A percentile compares a stretch with the other conserved stretches of the same genome.
Evolutionary conservation across 2,113 vertebrate genomes (phyloP).

Genomic region (Procavia capensis): DNA sequence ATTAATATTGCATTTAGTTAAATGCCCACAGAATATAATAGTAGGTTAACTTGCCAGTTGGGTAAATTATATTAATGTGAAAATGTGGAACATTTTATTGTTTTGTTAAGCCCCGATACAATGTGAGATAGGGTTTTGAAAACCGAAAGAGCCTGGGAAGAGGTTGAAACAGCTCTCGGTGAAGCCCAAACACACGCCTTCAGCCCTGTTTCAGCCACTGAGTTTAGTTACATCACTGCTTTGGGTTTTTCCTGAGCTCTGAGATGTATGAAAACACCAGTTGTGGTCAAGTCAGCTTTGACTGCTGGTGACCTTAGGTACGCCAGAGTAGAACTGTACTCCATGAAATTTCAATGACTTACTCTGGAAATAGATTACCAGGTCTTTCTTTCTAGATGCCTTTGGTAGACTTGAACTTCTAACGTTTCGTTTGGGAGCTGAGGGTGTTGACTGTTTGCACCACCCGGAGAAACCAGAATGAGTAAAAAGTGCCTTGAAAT

Average conservation of each 20-base stretch:
- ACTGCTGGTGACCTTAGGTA: neutral
- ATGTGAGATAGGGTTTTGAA: neutral
- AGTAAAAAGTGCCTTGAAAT: neutral
- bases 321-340: neutral
- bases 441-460: neutral
- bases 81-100: neutral
- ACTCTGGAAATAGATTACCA: neutral
- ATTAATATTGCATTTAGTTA: neutral
- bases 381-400: no score
- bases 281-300: neutral
- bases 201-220: neutral
- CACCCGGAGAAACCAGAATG: neutral
- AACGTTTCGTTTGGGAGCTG: neutral
- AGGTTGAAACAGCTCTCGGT: accelerated
- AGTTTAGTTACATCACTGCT: neutral
- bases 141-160: neutral
- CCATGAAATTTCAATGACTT: neutral
- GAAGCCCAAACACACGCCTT: neutral
- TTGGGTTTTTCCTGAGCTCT: neutral
- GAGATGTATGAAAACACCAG: neutral
- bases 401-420: neutral
- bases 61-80: neutral
- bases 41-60: neutral
- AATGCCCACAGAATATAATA: neutral
- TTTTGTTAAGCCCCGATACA: neutral